These are phyloP conservation scores for Exephanes ischioxanthus DNA, from an alignment of 2,888 invertebrate genomes.

Conservation along the genomic window DNA sequence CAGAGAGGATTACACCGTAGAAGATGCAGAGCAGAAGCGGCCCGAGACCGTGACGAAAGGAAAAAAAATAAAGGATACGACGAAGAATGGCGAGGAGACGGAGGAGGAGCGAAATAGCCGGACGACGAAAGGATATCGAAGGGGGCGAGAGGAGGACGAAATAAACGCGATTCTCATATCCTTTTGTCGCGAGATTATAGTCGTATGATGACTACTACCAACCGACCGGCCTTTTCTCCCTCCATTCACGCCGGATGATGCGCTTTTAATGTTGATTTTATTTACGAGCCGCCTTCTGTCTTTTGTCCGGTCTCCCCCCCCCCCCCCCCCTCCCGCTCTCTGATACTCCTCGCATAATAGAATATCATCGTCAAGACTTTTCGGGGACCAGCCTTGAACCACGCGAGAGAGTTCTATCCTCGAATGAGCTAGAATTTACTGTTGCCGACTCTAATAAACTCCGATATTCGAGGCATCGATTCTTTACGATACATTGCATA, in stretches of 20 bases:
- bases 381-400: constrained; percentile 65
- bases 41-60: constrained; percentile 54
- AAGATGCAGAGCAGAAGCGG: constrained; percentile 58
- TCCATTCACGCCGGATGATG: constrained; percentile 67
- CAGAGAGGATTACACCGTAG: constrained; percentile 65
- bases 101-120: constrained; percentile 8
- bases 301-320: constrained; percentile 43
- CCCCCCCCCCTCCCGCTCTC: constrained; percentile 7
- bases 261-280: constrained; percentile 74
- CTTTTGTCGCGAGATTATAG: constrained; percentile 72
- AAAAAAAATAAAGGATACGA: neutral
- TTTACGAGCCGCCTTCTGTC: constrained; percentile 70
- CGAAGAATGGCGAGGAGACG: constrained; percentile 21
- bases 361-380: constrained; percentile 40
- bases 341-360: constrained; percentile 34
- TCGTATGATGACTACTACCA: constrained; percentile 70
- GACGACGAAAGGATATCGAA: constrained; percentile 34
- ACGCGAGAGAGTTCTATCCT: neutral
- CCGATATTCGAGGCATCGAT: neutral
- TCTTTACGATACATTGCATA: neutral
- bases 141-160: constrained; percentile 44
- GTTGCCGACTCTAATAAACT: constrained; percentile 21
- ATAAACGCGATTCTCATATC: constrained; percentile 44
- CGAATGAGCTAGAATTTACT: neutral
- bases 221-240: constrained; percentile 44